Evolutionary conservation across 2,888 invertebrate species (phyloP).

Genomic region (Ophonus ardosiacus): DNA sequence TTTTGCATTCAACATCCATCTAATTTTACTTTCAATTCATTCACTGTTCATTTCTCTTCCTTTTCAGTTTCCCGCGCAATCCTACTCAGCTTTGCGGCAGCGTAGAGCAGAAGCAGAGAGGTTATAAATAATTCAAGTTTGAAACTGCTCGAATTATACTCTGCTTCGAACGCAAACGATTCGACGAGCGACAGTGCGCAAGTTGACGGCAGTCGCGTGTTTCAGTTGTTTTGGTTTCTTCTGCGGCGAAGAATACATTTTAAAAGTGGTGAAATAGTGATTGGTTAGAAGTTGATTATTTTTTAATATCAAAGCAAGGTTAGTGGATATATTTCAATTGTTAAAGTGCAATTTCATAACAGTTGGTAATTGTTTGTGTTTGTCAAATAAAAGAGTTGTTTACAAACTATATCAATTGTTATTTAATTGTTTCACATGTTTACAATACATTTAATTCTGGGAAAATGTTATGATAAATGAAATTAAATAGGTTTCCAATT

Average conservation of each 20-base stretch:
- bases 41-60: not conserved
- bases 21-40: not conserved
- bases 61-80: conserved; percentile 7
- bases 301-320: not conserved
- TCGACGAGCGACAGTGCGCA: not conserved
- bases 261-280: not conserved
- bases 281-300: no score
- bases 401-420: no score
- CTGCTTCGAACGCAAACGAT: not conserved
- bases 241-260: not conserved
- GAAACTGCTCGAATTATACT: conserved; percentile 37
- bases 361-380: no score
- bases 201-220: not conserved
- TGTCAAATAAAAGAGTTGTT: no score
- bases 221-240: not conserved
- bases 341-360: no score
- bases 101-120: not conserved
- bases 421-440: no score
- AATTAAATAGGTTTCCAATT: no score
- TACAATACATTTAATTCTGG: no score
- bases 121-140: conserved; percentile 42
- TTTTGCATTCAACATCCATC: not conserved
- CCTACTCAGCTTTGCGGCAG: not conserved
- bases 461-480: no score
- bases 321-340: not conserved